A percentile compares a stretch with the other conserved stretches of the same genome.
Conservation (phyloP, 2,888 invertebrate genomes). For the Yponomeuta evonymella region DNA sequence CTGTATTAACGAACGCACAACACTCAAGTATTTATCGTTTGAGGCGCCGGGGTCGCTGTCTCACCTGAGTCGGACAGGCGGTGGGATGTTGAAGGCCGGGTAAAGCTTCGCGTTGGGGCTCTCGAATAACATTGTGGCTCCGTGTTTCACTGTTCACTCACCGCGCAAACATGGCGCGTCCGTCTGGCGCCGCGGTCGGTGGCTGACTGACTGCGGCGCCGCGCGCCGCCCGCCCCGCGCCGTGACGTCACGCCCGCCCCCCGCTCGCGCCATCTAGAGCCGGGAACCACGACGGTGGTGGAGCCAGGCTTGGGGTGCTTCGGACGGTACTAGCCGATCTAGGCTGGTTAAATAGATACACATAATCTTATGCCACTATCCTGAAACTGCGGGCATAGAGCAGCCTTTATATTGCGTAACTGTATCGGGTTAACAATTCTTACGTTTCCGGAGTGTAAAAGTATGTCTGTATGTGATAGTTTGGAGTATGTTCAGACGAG, state of each 20-base stretch:
- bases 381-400: too few species aligned
- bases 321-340: too few species aligned
- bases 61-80: slow-evolving; percentile 79
- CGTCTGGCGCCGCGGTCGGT: slow-evolving; percentile 52
- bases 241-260: slow-evolving; percentile 18
- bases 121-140: slow-evolving; percentile 81
- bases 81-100: slow-evolving; percentile 82
- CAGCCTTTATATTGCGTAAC: too few species aligned
- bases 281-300: not conserved
- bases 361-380: too few species aligned
- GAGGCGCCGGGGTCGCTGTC: slow-evolving; percentile 21
- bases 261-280: slow-evolving; percentile 51
- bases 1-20: not conserved
- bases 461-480: too few species aligned
- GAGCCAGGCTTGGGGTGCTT: too few species aligned
- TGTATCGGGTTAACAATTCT: too few species aligned
- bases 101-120: slow-evolving; percentile 83
- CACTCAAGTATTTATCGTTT: slow-evolving; percentile 12
- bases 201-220: slow-evolving; percentile 48
- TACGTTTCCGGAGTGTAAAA: too few species aligned
- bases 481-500: too few species aligned
- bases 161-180: slow-evolving; percentile 47
- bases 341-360: too few species aligned
- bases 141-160: slow-evolving; percentile 45
- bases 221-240: slow-evolving; percentile 35